Base-by-base conservation (phyloP, 2,797 vertebrate species). In the Fringilla coelebs region DNA sequence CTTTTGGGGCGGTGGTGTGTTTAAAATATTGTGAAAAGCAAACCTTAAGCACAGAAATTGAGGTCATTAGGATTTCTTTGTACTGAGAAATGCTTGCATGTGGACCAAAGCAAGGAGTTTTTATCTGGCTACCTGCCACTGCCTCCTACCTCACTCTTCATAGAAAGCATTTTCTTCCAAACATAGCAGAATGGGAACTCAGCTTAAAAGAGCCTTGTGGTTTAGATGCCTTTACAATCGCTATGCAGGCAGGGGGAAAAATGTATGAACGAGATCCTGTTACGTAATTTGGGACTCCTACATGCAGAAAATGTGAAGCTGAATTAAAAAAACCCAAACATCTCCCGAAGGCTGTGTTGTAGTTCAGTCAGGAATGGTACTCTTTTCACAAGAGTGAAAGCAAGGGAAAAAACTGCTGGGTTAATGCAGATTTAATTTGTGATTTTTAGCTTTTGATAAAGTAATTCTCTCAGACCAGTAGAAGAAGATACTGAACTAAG, bases 51-150 rank as follows among this genome's bases (percentile, higher is more conserved):
- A 79, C 60, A 95, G 87, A 87, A 83, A 49, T 52, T 81, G 72
- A 90, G 71, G 77, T 96, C 65, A 93, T 90, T 94, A 65, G 70
- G 68, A 93, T 94, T 95, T 96, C 74, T 79, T 95, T 77, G 77
- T 92, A 48, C 66, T 91, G 75, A 94, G 72, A 93, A 96, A 77
- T 79, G 78, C 90, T 85, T 87, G 40, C 77, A 75, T 77, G 62
- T 87, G 58, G 67, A 80, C 88, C 32, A 65, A 90, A 91, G 92
- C 83, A 90, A 89, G 90, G 72, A 76, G 90, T 93, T 89, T 88
- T 89, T 88, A 57, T 81, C 51, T 96, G 92, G 88, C 88, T 92
- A 72, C 90, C 45, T 94, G 68, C 91, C 90, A 87, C 55, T 55
- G 70, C 72, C 74, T 93, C 51, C 85, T 86, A 86, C 87, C 67